Evolutionary conservation across 1,140 invertebrate species (phyloP), one percentile per base, ranked within the genome.

Genomic region (Sycobia sp.): DNA sequence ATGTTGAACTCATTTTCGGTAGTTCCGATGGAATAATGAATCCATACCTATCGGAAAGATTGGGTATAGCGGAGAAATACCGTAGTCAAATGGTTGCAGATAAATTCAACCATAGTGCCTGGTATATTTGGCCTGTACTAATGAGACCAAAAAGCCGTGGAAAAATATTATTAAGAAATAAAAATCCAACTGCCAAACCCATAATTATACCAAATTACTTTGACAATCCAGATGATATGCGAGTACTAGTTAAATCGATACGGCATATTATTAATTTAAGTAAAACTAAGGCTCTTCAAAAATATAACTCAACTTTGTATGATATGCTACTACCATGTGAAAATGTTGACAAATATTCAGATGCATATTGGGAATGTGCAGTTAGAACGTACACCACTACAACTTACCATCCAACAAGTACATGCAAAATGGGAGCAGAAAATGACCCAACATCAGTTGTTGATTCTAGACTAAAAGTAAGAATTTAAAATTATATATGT

Each of bases 201-300:
- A 71, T 84, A 3, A 85, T 91, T 44, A 82, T 87, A 67, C 87
- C 89, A 7, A 86, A 85, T 64, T 88, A 89, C n/a, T n/a, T n/a
- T n/a, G n/a, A n/a, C n/a, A n/a, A n/a, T n/a, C n/a, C n/a, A n/a
- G n/a, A n/a, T n/a, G 85, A 86, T 66, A 73, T 85, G 59, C 69
- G 72, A 18, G 74, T 74, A 0, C 69, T 86, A 53, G 76, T 85
- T 7, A 83, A 85, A 70, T 83, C 83, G 5, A 76, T 80, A n/a
- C 81, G 79, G 27, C 60, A 72, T 38, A 76, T 78, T 2, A 68
- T 54, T 23, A 25, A 7, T 14, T 0, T 62, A 25, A 54, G 10
- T 9, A 76, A 62, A 82, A 83, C 71, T 80, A 69, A 43, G 66
- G 25, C 29, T 8, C 13, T 62, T 9, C 11, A n/a, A n/a, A n/a